Base-by-base conservation (phyloP, 1,140 invertebrate species). In the Telenomus remus region DNA sequence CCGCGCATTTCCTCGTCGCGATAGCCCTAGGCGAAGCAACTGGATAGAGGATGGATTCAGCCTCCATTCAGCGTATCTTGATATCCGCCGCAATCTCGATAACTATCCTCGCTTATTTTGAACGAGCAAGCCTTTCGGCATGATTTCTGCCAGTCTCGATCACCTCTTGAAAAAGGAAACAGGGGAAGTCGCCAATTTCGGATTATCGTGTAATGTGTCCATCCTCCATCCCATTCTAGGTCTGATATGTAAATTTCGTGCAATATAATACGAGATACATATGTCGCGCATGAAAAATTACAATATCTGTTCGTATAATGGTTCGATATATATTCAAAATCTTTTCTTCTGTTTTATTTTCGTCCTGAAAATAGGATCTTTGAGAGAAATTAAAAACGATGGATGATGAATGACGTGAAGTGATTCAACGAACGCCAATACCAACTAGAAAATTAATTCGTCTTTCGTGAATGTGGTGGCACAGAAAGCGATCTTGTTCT, bases 11-110 rank as follows among this genome's bases (percentile, higher is more conserved):
- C 73, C 79, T 78, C 76, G 72, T 79, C 61, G 69, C 72, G 44
- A 16, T 81, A 54, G 81, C 84, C 79, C 51, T 42, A 43, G 81
- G 83, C 80, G 47, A 80, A 66, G 79, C 79, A 79, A 76, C 79
- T 61, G 68, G 71, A 60, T 76, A 76, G 72, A 64, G 78, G 79
- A 85, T 82, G 80, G 76, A 78, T 83, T 82, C 71, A 73, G 54
- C 65, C 55, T 73, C 61, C 80, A 79, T 82, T 84, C 82, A 84
- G 77, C 68, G 71, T 74, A 61, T 80, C 77, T 76, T 82, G 78
- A 79, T 82, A 80, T 80, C 77, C 72, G 39, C 66, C 57, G 60
- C 76, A 82, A 81, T 84, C 81, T 82, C 79, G 71, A 85, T 84
- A 82, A 82, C 80, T 78, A 75, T 80, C 71, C 76, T 63, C 71